A percentile compares a stretch with the other conserved stretches of the same genome.
phyloP scores from a whole-genome alignment of 2,797 vertebrate species.

The Mus caroli region DNA sequence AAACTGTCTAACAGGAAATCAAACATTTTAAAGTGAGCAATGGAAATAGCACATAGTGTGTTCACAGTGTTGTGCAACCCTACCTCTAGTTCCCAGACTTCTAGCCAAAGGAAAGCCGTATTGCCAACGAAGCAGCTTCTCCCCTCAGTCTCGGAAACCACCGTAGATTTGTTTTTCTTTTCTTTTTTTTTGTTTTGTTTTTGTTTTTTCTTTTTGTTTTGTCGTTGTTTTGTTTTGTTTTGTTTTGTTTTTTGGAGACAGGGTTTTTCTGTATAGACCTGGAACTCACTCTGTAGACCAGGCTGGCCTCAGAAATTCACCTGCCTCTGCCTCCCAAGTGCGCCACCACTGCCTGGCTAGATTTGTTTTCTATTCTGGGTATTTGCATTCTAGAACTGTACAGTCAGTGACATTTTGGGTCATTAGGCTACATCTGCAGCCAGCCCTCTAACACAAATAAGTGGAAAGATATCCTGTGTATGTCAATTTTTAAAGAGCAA shows the following conservation, averaged over 20 bases:
- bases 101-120: neutral
- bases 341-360: no score
- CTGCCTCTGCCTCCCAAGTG: no score
- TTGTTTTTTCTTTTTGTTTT: no score
- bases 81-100: neutral
- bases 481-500: neutral
- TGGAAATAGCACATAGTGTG: neutral
- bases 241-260: no score
- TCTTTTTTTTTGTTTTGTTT: no score
- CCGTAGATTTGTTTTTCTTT: neutral
- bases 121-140: neutral
- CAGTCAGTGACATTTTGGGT: neutral
- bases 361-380: neutral
- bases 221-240: no score
- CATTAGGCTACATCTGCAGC: neutral
- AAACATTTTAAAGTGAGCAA: neutral
- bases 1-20: neutral
- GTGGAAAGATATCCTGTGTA: neutral
- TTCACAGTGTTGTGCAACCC: neutral
- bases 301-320: no score
- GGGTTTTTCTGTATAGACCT: no score
- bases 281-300: no score
- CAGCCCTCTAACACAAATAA: neutral
- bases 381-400: neutral
- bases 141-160: neutral